Base-by-base conservation (phyloP, 2,797 vertebrate species). In the Threskiornis aethiopicus region DNA sequence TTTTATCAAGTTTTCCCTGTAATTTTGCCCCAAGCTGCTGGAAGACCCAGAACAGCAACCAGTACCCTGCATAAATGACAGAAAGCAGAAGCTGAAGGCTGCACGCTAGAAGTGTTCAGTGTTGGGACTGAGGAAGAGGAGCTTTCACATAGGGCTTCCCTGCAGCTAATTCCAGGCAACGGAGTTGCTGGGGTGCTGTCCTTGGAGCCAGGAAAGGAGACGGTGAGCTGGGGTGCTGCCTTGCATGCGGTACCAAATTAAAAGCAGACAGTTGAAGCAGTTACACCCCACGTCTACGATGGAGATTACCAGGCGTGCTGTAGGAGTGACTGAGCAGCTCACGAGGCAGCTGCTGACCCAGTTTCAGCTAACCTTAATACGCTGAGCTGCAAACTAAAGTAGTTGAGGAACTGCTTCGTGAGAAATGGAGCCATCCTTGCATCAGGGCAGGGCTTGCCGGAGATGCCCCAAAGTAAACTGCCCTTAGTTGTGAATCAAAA, bases 271-370 rank as follows among this genome's bases (percentile, higher is more conserved):
- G 35, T n/a, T 31, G 83, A 69, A 87, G 62, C 54, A 54, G 84
- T 90, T 87, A 62, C 92, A 89, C 90, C 92, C 81, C 58, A 22
- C 47, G 72, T 70, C 65, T 66, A 59, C 31, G 61, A 41, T 29
- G 41, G 66, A 90, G 92, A 95, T 96, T 90, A 82, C 66, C 0
- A 0, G 88, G 29, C 1, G 0, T 62, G 93, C 84, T 90, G 88
- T 17, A 83, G 96, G 92, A 96, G 84, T 39, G 77, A 90, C 73
- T 75, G 93, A 94, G 90, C 94, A 84, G 96, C 96, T 95, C 89
- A 44, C 31, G 39, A 82, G 85, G 89, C 90, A 44, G 96, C 89
- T 87, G 84, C 93, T 96, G 96, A 96, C 96, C 96, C 93, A 97
- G 21, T 97, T 97, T 96, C 96, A 84, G 73, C 84, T 82, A 93